Evolutionary conservation across 2,888 invertebrate species (phyloP), one percentile per base, ranked within the genome.

Genomic region (Agrotis exclamationis): DNA sequence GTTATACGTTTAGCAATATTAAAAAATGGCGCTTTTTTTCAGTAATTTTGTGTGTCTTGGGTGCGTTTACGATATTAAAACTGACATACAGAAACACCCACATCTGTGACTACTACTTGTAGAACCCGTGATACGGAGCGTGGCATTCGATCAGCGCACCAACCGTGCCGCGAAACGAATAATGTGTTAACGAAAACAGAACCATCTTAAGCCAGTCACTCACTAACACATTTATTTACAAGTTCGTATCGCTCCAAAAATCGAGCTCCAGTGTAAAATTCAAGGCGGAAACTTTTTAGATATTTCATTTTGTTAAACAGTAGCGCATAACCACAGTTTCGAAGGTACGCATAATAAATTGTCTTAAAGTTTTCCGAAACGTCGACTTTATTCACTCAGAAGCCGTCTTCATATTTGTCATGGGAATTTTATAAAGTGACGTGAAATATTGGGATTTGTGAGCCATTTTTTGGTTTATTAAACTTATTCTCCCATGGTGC

Each of bases 281-380:
- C 60, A 74, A 59, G 67, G 66, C 54, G 56, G n/a, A 67, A 85
- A 84, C 74, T 85, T 84, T 88, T 85, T 69, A 87, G 86, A 90
- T 89, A 89, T 88, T 88, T 90, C 87, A 89, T 88, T 88, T 86
- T 73, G 85, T 87, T 87, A 88, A 90, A 89, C 91, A 89, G 88
- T 88, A 87, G 86, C 88, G 85, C 85, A 88, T 90, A 91, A 91
- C 89, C 82, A 77, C 72, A 82, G 77, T 83, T 81, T 83, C 85
- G 88, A 88, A 87, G 88, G 87, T 86, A 87, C 83, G 82, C 81
- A 86, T 89, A 89, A 93, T 93, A 91, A 93, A 93, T 92, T 87
- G 87, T 89, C 85, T 87, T 85, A 87, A 88, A 89, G 89, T 86
- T 90, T 91, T 86, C 58, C 79, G 72, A 82, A 84, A 86, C 60